Base-by-base conservation (phyloP, 2,888 invertebrate genomes). In the Protonemura montana region DNA sequence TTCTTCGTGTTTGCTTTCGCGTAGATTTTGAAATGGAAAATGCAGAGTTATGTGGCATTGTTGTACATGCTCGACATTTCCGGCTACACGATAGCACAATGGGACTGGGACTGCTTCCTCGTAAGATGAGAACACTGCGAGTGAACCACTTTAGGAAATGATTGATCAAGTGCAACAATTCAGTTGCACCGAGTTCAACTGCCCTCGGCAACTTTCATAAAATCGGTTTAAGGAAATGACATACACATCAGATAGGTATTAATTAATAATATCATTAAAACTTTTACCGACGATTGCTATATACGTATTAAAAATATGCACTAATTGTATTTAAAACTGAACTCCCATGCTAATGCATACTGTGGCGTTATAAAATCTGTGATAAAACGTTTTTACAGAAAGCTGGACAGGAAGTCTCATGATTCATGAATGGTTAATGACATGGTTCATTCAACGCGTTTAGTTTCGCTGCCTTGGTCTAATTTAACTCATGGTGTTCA, bases 401-500 rank as follows among this genome's bases (percentile, higher is more conserved):
- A 59, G 59, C 21, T 59, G 59, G 16, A 59, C 59, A 59, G 59
- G 59, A 59, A 59, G 59, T 59, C 59, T 59, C 59, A 59, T 59
- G 59, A 59, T 59, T 59, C 59, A 59, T 10, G 59, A 59, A 59
- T 59, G 59, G 59, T 59, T 59, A 59, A 59, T 59, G 59, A 21
- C 59, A 59, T 13, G 59, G 59, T 59, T 59, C 59, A 59, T 59
- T 59, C 59, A 21, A 21, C 21, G 59, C 21, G 59, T 59, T 59
- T 59, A 59, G 59, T 59, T 59, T 59, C 59, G 59, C 59, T 59
- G 59, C 59, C 59, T 59, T 59, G 59, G 59, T 21, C 59, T 59
- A 59, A 59, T 59, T 59, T 59, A 59, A 59, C 59, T 21, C 59
- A 59, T 59, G 59, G 16, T 59, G 59, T 59, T 59, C 13, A 10